Conservation (phyloP, 2,888 invertebrate species). For the Dryococelus australis region DNA sequence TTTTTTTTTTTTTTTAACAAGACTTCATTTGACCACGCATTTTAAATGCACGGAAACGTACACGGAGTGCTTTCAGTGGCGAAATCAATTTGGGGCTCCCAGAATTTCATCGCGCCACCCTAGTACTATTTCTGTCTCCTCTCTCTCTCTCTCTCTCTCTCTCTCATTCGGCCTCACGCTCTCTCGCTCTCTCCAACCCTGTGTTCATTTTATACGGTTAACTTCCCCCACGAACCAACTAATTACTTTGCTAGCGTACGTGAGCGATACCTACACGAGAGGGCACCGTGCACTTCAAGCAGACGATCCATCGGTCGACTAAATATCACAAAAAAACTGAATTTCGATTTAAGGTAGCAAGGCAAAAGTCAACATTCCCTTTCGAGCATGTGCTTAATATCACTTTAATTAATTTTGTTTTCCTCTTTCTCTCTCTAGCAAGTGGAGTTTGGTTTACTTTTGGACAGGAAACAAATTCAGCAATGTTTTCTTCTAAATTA, state of each 20-base stretch:
- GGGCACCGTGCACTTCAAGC: neutral
- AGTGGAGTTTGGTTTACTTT: no score
- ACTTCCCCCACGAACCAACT: conserved; percentile 1
- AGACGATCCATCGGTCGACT: neutral
- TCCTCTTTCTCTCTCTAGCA: no score
- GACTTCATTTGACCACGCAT: conserved; percentile 7
- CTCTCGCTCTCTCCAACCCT: neutral
- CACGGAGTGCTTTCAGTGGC: neutral
- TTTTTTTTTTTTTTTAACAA: neutral
- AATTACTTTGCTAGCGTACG: neutral
- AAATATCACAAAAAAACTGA: neutral
- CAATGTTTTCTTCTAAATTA: no score
- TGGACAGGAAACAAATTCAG: no score
- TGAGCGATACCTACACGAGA: neutral
- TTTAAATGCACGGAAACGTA: neutral
- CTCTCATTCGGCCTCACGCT: neutral
- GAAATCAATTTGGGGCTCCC: neutral
- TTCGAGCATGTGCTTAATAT: no score
- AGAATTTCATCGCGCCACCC: neutral
- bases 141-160: no score
- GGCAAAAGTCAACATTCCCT: neutral
- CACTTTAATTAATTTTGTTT: no score
- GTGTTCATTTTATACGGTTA: conserved; percentile 4
- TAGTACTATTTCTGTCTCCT: no score
- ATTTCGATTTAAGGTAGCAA: neutral